Conservation (phyloP, 2,797 vertebrate genomes). For the Limosa lapponica region DNA sequence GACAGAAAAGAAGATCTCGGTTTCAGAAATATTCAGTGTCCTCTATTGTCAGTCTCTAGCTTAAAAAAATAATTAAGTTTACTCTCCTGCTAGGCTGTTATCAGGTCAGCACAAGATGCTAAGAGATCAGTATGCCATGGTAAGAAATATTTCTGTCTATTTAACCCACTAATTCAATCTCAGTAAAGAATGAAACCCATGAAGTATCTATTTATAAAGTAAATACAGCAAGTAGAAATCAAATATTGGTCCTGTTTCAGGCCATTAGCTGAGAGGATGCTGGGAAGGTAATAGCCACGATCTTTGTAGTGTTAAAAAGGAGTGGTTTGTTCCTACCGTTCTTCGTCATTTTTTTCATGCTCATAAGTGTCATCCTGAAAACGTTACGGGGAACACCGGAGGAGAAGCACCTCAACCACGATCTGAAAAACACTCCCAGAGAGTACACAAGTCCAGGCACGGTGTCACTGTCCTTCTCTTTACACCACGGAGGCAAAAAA, state of each 20-base stretch:
- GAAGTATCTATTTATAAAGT: constrained; percentile 68
- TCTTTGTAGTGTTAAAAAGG: not conserved
- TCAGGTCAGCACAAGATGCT: constrained; percentile 66
- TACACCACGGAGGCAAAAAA: rapidly evolving
- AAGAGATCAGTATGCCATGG: constrained; percentile 3
- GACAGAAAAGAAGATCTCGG: constrained; percentile 17
- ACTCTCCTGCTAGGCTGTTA: constrained; percentile 43
- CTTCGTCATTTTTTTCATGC: not conserved
- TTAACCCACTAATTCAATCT: constrained; percentile 68
- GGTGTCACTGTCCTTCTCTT: not conserved
- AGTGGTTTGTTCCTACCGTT: not conserved
- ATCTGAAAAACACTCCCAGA: not conserved
- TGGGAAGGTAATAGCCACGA: not conserved
- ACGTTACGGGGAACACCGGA: not conserved
- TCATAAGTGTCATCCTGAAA: not conserved
- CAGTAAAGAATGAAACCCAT: constrained; percentile 54
- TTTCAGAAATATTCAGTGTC: constrained; percentile 44
- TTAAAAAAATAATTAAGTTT: constrained; percentile 65
- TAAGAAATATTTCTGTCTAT: constrained; percentile 56
- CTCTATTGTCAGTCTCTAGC: constrained; percentile 7
- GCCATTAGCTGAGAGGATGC: constrained; percentile 41
- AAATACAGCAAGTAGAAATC: constrained; percentile 61
- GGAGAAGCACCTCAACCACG: not conserved
- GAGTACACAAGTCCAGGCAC: not conserved
- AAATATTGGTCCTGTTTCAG: constrained; percentile 65